A percentile compares a stretch with the other conserved stretches of the same genome.
Evolutionary conservation across 2,888 invertebrate genomes (phyloP).

Genomic region (Parapristionchus giblindavisi): DNA sequence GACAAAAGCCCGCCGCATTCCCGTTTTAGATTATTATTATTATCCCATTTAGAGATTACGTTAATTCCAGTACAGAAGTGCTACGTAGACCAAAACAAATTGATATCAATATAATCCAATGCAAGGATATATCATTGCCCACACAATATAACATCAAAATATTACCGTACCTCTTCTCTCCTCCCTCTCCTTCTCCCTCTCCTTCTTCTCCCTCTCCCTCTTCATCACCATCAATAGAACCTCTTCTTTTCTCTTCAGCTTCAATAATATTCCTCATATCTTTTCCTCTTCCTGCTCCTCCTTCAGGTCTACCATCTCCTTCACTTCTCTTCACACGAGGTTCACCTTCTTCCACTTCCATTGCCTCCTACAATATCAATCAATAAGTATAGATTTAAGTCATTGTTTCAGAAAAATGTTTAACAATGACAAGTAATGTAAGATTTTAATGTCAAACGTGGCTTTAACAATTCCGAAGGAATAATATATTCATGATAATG

Average conservation of each 20-base stretch:
- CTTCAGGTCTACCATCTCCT: constrained; percentile 19
- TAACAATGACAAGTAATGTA: too few relatives aligned
- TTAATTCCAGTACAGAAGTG: too few relatives aligned
- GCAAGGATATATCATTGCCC: neutral
- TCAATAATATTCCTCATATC: constrained; percentile 73
- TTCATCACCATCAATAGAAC: constrained; percentile 41
- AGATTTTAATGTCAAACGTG: too few relatives aligned
- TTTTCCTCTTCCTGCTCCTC: constrained; percentile 75
- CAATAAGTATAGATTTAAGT: too few relatives aligned
- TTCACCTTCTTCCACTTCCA: constrained; percentile 41
- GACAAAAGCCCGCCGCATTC: too few relatives aligned
- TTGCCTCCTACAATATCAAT: constrained; percentile 43
- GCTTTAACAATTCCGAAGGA: too few relatives aligned
- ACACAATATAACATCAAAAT: neutral
- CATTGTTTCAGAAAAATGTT: too few relatives aligned
- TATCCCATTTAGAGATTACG: too few relatives aligned
- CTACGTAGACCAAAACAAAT: too few relatives aligned
- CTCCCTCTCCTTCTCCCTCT: constrained; percentile 7
- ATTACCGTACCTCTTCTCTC: constrained; percentile 10
- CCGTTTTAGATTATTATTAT: too few relatives aligned
- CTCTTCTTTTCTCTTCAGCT: constrained; percentile 51
- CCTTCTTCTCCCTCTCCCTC: constrained; percentile 33
- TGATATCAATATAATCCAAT: too few relatives aligned
- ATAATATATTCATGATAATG: too few relatives aligned
- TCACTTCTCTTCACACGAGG: constrained; percentile 14